A percentile compares a stretch with the other conserved stretches of the same genome.
phyloP scores from a whole-genome alignment of 2,888 invertebrate genomes.

The Stictocephala bisonia region DNA sequence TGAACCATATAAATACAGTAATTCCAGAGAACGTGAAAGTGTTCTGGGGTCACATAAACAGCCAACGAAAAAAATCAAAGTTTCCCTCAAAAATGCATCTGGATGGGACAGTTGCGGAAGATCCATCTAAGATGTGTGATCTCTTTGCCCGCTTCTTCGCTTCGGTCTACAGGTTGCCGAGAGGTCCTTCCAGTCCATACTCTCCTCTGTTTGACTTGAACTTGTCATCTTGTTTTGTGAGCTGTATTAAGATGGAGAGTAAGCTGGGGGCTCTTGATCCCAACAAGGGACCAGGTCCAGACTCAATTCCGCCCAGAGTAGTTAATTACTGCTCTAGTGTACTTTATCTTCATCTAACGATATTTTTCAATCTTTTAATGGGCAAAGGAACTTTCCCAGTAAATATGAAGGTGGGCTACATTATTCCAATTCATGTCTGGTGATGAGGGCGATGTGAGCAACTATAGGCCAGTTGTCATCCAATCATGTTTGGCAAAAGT shows the following conservation, averaged over 20 bases:
- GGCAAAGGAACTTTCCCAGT: background rate
- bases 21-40: conserved; percentile 1
- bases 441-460: background rate
- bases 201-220: background rate
- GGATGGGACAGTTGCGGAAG: background rate
- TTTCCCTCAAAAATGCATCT: conserved; percentile 2
- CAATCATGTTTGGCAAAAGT: conserved; percentile 11
- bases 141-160: no score
- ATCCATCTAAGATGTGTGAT: background rate
- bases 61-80: conserved; percentile 1
- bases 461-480: conserved; percentile 17
- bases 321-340: conserved; percentile 11
- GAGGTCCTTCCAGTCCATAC: background rate
- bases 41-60: background rate
- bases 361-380: conserved; percentile 17
- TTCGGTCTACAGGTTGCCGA: background rate
- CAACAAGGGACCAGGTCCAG: background rate
- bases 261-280: conserved; percentile 21
- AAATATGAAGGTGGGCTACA: conserved; percentile 5
- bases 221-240: conserved; percentile 5
- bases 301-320: background rate
- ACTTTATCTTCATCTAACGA: background rate
- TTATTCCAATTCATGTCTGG: conserved; percentile 12
- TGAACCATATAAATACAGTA: background rate
- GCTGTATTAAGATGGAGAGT: background rate